Evolutionary conservation across 2,888 invertebrate genomes (phyloP).

Genomic region (Epistrophe eligans): DNA sequence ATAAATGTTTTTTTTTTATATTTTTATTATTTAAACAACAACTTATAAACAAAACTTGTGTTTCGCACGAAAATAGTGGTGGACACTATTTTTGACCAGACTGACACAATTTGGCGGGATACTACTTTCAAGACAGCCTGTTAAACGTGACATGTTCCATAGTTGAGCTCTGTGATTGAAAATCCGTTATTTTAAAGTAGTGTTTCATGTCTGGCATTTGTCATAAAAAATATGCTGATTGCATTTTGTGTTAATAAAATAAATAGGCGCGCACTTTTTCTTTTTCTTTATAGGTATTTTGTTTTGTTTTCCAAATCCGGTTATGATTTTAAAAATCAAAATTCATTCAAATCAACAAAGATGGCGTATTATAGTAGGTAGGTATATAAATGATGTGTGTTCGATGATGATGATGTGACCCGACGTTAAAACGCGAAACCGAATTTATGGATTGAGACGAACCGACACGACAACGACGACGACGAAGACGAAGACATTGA

Average conservation of each 20-base stretch:
- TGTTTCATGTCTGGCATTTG: constrained; percentile 54
- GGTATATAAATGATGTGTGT: constrained; percentile 31
- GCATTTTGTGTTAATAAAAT: constrained; percentile 61
- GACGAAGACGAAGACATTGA: constrained; percentile 69
- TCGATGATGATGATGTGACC: constrained; percentile 49
- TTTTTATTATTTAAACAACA: constrained; percentile 21
- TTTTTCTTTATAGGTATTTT: neutral
- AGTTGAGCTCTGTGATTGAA: constrained; percentile 71
- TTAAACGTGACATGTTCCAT: constrained; percentile 77
- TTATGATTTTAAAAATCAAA: constrained; percentile 34
- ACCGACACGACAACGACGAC: constrained; percentile 70
- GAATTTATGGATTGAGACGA: constrained; percentile 73
- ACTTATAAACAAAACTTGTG: constrained; percentile 70
- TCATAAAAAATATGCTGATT: constrained; percentile 69
- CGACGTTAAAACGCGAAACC: constrained; percentile 74
- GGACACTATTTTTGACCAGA: constrained; percentile 72
- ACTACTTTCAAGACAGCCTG: constrained; percentile 73
- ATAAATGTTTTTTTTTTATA: constrained; percentile 19
- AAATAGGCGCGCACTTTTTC: constrained; percentile 53
- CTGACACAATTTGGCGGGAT: constrained; percentile 78
- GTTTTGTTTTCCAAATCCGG: constrained; percentile 25
- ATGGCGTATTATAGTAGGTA: constrained; percentile 17
- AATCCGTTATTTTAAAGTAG: constrained; percentile 59
- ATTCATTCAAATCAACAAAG: constrained; percentile 67
- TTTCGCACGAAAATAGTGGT: constrained; percentile 77